Evolutionary conservation across 2,888 invertebrate species (phyloP).

Genomic region (Priocnemis perturbator): DNA sequence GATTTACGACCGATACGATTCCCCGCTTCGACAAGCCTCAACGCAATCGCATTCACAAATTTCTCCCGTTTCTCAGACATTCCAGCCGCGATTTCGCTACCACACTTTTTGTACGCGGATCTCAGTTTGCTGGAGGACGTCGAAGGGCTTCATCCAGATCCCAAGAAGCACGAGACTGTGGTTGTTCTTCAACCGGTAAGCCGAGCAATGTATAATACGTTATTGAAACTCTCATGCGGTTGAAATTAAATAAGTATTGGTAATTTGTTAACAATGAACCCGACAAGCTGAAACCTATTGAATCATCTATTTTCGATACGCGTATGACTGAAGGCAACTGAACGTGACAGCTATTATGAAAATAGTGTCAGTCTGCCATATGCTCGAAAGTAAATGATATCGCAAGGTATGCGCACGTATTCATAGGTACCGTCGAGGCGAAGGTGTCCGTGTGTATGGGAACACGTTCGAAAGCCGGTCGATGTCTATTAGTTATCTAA

Average conservation of each 20-base stretch:
- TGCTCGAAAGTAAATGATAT: not conserved
- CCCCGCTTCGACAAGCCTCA: too few relatives aligned
- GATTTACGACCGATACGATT: too few relatives aligned
- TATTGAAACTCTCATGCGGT: too few relatives aligned
- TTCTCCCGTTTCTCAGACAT: slow-evolving; percentile 63
- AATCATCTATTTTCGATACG: too few relatives aligned
- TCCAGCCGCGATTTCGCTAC: slow-evolving; percentile 73
- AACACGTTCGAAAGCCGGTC: slow-evolving; percentile 32
- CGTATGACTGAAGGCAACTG: too few relatives aligned
- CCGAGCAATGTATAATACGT: too few relatives aligned
- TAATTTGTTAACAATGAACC: too few relatives aligned
- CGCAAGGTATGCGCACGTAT: slow-evolving; percentile 4
- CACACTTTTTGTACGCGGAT: slow-evolving; percentile 74
- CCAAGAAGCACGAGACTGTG: slow-evolving; percentile 64
- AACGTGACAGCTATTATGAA: too few relatives aligned
- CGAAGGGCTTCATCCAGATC: slow-evolving; percentile 71
- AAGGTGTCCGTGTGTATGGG: not conserved
- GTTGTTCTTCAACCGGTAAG: slow-evolving; percentile 72
- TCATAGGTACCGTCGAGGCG: too few relatives aligned
- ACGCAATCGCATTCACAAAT: too few relatives aligned
- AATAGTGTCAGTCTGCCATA: too few relatives aligned
- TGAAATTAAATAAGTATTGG: slow-evolving; percentile 4
- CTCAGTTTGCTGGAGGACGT: slow-evolving; percentile 67
- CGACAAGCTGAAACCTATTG: too few relatives aligned
- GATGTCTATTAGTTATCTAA: slow-evolving; percentile 27